Evolutionary conservation across 2,797 vertebrate genomes (phyloP).

Genomic region (Pseudochirops cupreus): DNA sequence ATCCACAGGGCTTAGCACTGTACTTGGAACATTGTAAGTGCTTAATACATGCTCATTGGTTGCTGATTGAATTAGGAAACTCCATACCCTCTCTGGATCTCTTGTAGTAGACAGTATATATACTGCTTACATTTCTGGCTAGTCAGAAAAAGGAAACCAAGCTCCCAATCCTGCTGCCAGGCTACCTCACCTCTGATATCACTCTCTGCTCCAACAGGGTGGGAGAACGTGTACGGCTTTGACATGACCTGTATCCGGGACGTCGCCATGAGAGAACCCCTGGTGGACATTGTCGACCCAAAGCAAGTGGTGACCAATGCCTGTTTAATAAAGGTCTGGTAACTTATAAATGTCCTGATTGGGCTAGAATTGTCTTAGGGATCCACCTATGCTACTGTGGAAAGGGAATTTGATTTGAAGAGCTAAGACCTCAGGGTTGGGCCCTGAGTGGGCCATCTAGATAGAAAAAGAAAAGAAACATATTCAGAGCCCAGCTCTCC

Average conservation of each 20-base stretch:
- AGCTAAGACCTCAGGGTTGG: neutral
- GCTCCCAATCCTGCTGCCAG: neutral
- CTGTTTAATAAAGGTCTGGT: slow-evolving; percentile 97
- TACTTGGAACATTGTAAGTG: neutral
- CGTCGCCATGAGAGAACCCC: slow-evolving; percentile 97
- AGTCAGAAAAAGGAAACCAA: neutral
- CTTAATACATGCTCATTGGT: neutral
- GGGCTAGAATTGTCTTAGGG: neutral
- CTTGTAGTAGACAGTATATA: neutral
- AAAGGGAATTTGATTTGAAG: neutral
- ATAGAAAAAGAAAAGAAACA: neutral
- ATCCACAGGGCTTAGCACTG: neutral
- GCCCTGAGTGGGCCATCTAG: neutral
- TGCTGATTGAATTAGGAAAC: neutral
- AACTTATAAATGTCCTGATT: neutral
- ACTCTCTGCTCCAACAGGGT: slow-evolving; percentile 90
- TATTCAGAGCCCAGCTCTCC: neutral
- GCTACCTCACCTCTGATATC: slow-evolving; percentile 63
- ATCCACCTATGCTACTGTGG: slow-evolving; percentile 29
- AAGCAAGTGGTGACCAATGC: slow-evolving; percentile 99
- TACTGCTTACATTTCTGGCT: neutral
- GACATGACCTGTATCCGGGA: slow-evolving; percentile 99
- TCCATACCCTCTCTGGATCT: neutral
- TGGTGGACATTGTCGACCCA: slow-evolving; percentile 97
- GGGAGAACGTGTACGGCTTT: slow-evolving; percentile 99